phyloP scores from a whole-genome alignment of 1,140 invertebrate genomes.

The Drosophila sp. region DNA sequence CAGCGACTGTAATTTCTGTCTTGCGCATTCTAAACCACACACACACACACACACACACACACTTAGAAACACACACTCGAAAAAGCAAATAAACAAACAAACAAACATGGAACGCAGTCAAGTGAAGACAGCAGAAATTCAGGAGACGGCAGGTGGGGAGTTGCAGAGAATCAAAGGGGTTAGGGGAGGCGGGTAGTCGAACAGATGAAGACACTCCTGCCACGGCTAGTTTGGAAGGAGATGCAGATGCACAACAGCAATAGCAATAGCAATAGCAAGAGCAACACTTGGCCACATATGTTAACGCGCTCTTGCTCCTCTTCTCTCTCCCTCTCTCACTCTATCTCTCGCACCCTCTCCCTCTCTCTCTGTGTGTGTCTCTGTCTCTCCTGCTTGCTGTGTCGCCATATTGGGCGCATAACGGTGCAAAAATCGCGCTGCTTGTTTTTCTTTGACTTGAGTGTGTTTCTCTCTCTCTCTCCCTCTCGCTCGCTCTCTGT shows the following conservation, averaged over 20 bases:
- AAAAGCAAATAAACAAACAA: conserved; percentile 66
- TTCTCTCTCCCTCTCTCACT: conserved; percentile 16
- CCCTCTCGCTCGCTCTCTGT: conserved; percentile 20
- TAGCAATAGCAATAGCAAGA: too few relatives aligned
- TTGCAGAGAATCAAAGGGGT: too few relatives aligned
- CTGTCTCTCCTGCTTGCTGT: conserved; percentile 23
- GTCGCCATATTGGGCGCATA: conserved; percentile 81
- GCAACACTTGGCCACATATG: conserved; percentile 61
- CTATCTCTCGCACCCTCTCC: not conserved
- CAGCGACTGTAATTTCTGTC: conserved; percentile 75
- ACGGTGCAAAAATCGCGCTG: conserved; percentile 82
- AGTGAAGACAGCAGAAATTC: conserved; percentile 68
- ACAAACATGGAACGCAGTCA: conserved; percentile 78
- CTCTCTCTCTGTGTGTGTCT: not conserved
- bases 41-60: conserved; percentile 61
- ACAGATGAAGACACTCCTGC: conserved; percentile 53
- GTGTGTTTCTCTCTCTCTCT: conserved; percentile 8
- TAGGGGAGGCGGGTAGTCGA: not conserved
- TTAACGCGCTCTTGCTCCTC: conserved; percentile 29
- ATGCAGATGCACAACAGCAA: too few relatives aligned
- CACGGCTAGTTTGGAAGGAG: conserved; percentile 64
- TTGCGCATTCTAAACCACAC: conserved; percentile 70
- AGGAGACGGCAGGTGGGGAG: not conserved
- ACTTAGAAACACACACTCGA: conserved; percentile 43
- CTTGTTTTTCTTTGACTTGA: conserved; percentile 53